Base-by-base conservation (phyloP, 2,888 invertebrate species). In the Gibbula magus region DNA sequence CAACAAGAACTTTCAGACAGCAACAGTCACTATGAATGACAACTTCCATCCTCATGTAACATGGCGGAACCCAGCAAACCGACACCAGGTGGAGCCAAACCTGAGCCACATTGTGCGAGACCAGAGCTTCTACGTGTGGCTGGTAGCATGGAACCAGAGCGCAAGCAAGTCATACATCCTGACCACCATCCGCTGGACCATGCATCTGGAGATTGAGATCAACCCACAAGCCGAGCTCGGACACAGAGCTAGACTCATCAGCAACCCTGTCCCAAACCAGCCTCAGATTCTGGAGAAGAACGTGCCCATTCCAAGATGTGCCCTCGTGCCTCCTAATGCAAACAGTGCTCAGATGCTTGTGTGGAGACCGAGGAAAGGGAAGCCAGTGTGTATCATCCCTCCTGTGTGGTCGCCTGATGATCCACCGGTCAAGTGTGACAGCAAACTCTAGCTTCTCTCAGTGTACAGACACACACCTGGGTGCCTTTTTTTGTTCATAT, bases 41-140 rank as follows among this genome's bases (percentile, higher is more conserved):
- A 93, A 93, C 86, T 93, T 93, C 87, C 93, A 92, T 84, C 93
- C 93, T 5, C 92, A 92, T 79, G 91, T 92, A 35, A 92, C 92
- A 4, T 92, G 92, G 92, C 86, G 91, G 66, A 91, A 92, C 45
- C 92, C 92, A n/a, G 88, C 90, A 83, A 90, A 88, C 70, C 87
- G 88, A n/a, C 86, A 86, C 79, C 90, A 90, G 83, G 87, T 88
- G 78, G 88, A 85, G 29, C 91, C 92, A 10, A 90, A 91, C 77
- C 88, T 93, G 70, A 91, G 92, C 0, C 90, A 91, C 84, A 91
- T 93, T 66, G 82, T 89, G 74, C 86, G 93, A 18, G 90, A 92
- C 83, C 93, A 93, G 88, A 89, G 88, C 52, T 93, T 93, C 87
- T 91, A 91, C 84, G 92, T 92, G 5, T 93, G 91, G 91, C 88